Evolutionary conservation across 1,140 invertebrate species (phyloP).

Genomic region (Drosophila parvula): DNA sequence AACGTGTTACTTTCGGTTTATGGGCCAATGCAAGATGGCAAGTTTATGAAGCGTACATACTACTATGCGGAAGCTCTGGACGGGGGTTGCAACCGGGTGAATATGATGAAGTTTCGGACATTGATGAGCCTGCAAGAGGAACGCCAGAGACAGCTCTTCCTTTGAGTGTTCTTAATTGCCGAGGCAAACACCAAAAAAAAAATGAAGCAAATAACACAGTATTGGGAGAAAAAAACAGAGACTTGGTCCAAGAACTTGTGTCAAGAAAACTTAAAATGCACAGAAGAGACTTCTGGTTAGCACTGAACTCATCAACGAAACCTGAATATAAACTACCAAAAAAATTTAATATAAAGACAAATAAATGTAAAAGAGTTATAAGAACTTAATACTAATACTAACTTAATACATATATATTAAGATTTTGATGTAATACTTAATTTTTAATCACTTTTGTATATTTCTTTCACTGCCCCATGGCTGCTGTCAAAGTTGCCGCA

Average conservation of each 20-base stretch:
- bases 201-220: constrained; percentile 18
- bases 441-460: background rate
- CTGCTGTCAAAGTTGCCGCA: constrained; percentile 43
- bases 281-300: background rate
- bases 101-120: constrained; percentile 50
- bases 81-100: constrained; percentile 13
- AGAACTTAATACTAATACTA: background rate
- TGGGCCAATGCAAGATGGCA: constrained; percentile 74
- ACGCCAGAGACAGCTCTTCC: constrained; percentile 29
- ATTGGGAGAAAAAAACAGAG: constrained; percentile 7
- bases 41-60: constrained; percentile 64
- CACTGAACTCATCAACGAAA: constrained; percentile 4
- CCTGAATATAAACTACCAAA: background rate
- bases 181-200: constrained; percentile 35
- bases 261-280: constrained; percentile 6
- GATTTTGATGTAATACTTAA: too few species aligned
- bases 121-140: constrained; percentile 44
- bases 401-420: too few species aligned
- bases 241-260: constrained; percentile 9
- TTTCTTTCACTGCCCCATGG: background rate
- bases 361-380: background rate
- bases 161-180: constrained; percentile 68
- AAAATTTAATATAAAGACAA: background rate
- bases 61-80: constrained; percentile 42
- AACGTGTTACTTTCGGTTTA: constrained; percentile 72